Evolutionary conservation across 2,888 invertebrate species (phyloP).

Genomic region (Morinoia aosen): DNA sequence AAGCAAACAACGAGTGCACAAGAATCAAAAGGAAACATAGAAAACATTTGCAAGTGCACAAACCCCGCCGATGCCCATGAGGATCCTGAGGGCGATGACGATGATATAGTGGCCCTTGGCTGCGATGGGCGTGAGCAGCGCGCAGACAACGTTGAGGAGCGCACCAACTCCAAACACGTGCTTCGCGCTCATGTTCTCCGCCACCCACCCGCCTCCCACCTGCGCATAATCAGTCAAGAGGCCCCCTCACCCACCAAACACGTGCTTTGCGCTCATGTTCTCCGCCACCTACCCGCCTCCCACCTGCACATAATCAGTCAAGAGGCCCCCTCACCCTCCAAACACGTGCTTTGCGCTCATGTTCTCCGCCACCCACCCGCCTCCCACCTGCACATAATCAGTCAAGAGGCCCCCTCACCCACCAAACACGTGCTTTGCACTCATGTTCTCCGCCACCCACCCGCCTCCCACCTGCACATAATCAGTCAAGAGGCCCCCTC

Average conservation of each 20-base stretch:
- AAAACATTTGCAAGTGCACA: conserved; percentile 15
- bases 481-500: not conserved
- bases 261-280: conserved; percentile 67
- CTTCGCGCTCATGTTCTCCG: conserved; percentile 68
- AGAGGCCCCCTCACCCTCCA: conserved; percentile 58
- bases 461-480: conserved; percentile 64
- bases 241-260: conserved; percentile 55
- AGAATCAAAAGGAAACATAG: not conserved
- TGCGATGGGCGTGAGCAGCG: conserved; percentile 86
- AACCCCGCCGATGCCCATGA: conserved; percentile 67
- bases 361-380: conserved; percentile 67
- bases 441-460: conserved; percentile 67
- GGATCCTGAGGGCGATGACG: conserved; percentile 60
- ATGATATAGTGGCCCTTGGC: conserved; percentile 78
- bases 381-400: conserved; percentile 59
- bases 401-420: conserved; percentile 27
- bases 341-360: conserved; percentile 68
- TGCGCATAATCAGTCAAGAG: not conserved
- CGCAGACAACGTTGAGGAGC: conserved; percentile 76
- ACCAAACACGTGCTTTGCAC: conserved; percentile 68
- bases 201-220: conserved; percentile 67
- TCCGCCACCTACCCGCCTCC: conserved; percentile 67
- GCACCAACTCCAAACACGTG: conserved; percentile 66
- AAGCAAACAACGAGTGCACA: too few relatives aligned
- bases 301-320: conserved; percentile 53